A percentile compares a stretch with the other conserved stretches of the same genome.
phyloP scores from a whole-genome alignment of 2,888 invertebrate species.

The Lasiommata megera region DNA sequence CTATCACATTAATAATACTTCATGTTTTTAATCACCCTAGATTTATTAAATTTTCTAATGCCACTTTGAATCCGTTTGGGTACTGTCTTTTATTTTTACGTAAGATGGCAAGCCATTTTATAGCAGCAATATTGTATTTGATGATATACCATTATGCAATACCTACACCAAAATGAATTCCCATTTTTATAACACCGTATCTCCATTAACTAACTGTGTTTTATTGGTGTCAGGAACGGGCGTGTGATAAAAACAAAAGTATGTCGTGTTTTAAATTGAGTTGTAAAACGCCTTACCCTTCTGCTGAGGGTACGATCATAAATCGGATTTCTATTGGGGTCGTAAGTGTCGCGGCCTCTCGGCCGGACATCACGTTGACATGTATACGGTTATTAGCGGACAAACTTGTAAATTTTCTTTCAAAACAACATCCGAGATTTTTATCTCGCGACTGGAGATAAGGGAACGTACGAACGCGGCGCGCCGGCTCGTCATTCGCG shows the following conservation, averaged over 20 bases:
- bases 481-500: conserved; percentile 39
- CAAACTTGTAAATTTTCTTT: conserved; percentile 67
- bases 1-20: no score
- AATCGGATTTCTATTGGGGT: conserved; percentile 65
- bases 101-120: neutral
- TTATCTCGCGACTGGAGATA: conserved; percentile 58
- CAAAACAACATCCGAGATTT: conserved; percentile 65
- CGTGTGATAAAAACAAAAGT: conserved; percentile 44
- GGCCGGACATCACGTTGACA: conserved; percentile 57
- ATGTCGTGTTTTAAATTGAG: conserved; percentile 67
- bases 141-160: neutral
- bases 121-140: neutral
- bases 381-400: conserved; percentile 54
- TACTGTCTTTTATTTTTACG: neutral
- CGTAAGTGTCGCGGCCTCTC: conserved; percentile 59
- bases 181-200: conserved; percentile 7
- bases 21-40: neutral
- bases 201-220: conserved; percentile 25
- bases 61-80: no score
- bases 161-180: neutral
- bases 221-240: conserved; percentile 25
- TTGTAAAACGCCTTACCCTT: conserved; percentile 68
- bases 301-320: conserved; percentile 62
- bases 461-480: conserved; percentile 42
- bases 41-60: no score